Evolutionary conservation across 1,140 invertebrate species (phyloP), one percentile per base, ranked within the genome.

Genomic region (Drosophila parabipectinata): DNA sequence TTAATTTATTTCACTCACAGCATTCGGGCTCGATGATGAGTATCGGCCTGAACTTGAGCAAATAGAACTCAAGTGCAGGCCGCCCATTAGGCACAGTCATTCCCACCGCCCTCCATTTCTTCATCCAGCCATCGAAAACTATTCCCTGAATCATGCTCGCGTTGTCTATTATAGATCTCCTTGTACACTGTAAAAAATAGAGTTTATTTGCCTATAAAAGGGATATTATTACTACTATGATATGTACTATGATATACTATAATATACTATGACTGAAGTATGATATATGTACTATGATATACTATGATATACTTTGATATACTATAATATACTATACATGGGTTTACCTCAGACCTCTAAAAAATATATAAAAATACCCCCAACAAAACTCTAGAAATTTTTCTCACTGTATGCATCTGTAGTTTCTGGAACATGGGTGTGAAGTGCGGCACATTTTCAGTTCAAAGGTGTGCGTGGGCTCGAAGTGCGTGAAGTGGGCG

Each of bases 51-150:
- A 78, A 66, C 69, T 75, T 83, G 55, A 56, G 63, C 82, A 84
- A 79, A 85, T 61, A 68, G 55, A 32, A 55, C 73, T 80, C 81
- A 81, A 85, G 68, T 87, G 78, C 74, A 64, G 34, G 30, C 37
- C 45, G 59, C 69, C 66, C 75, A 87, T 87, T 87, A 87, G 82
- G 67, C 83, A 87, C 82, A 88, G 82, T 87, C 82, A 87, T 87
- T 80, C 81, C 39, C 59, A 28, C 52, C 51, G 37, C 52, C 58
- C 48, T 55, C 18, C 37, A 14, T 21, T 28, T 24, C 37, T 24
- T 24, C 37, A 28, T 34, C 18, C 30, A 53, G 41, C 48, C 63
- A 68, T 71, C 53, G 45, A 18, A 69, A 51, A 53, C 47, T 52
- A 56, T 69, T 69, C 66, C 32, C 41, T 51, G 74, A 63, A 68